A percentile compares a stretch with the other conserved stretches of the same genome.
phyloP scores from a whole-genome alignment of 2,113 vertebrate species.

The Agapornis roseicollis region DNA sequence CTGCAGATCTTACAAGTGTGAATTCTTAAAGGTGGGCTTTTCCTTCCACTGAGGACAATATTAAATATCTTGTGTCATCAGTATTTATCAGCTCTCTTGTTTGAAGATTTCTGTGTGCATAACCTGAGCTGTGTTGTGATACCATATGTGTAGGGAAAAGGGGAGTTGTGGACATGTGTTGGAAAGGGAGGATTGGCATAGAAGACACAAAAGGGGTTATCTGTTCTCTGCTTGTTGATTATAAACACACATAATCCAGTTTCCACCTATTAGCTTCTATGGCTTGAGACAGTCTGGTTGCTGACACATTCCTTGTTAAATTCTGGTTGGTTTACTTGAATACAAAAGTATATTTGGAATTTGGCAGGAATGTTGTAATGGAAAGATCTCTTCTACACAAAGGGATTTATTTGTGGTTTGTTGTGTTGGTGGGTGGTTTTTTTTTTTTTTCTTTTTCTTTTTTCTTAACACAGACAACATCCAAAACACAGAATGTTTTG shows the following conservation, averaged over 20 bases:
- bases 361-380: not conserved
- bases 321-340: not conserved
- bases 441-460: not conserved
- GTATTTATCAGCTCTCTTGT: not conserved
- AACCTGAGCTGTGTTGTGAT: not conserved
- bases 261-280: not conserved
- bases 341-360: not conserved
- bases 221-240: not conserved
- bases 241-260: not conserved
- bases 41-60: not conserved
- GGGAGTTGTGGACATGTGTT: not conserved
- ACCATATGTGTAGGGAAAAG: accelerated
- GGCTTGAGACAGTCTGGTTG: not conserved
- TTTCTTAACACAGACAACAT: accelerated
- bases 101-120: not conserved
- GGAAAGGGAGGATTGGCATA: not conserved
- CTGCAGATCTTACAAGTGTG: not conserved
- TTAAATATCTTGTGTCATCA: not conserved
- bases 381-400: not conserved
- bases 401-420: not conserved
- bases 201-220: not conserved
- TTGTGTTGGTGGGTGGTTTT: not conserved
- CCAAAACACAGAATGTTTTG: not conserved
- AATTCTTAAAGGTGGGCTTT: not conserved
- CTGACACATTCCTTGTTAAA: not conserved